Conservation (phyloP, 2,113 vertebrate genomes). For the Parotia lawesii region DNA sequence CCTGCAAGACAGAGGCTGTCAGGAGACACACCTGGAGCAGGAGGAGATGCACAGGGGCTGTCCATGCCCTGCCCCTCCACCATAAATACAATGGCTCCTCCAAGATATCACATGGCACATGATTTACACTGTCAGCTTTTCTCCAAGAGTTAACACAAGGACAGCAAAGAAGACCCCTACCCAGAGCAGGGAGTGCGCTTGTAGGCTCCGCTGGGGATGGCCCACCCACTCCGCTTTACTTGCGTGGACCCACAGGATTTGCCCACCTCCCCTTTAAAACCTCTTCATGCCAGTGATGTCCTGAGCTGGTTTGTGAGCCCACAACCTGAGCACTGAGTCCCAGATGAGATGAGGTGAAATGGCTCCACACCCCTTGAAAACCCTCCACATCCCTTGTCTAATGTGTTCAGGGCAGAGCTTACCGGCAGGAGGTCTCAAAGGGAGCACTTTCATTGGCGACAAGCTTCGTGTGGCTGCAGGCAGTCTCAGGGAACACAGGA, state of each 20-base stretch:
- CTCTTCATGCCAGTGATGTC: background rate
- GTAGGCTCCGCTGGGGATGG: background rate
- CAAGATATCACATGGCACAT: background rate
- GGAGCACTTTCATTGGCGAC: slow-evolving; percentile 82
- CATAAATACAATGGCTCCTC: background rate
- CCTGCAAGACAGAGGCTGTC: slow-evolving; percentile 71
- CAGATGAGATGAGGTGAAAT: accelerated
- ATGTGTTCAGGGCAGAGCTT: background rate
- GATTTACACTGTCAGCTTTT: background rate
- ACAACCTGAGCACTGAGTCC: background rate
- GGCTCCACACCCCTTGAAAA: background rate
- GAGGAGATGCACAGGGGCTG: background rate
- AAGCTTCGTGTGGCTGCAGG: slow-evolving; percentile 90
- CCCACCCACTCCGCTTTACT: background rate
- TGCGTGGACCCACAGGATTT: accelerated
- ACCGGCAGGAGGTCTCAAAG: slow-evolving; percentile 92
- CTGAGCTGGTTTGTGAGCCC: background rate
- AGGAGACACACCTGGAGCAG: background rate
- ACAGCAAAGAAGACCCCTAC: background rate
- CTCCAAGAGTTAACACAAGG: background rate
- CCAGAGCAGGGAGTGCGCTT: accelerated
- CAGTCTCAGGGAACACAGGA: slow-evolving; percentile 81
- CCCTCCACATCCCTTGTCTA: background rate
- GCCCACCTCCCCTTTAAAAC: background rate
- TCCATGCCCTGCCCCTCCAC: background rate